Percentiles rank a stretch among this genome's conserved stretches.
phyloP scores from a whole-genome alignment of 2,797 vertebrate species.

The Xenentodon cancila region DNA sequence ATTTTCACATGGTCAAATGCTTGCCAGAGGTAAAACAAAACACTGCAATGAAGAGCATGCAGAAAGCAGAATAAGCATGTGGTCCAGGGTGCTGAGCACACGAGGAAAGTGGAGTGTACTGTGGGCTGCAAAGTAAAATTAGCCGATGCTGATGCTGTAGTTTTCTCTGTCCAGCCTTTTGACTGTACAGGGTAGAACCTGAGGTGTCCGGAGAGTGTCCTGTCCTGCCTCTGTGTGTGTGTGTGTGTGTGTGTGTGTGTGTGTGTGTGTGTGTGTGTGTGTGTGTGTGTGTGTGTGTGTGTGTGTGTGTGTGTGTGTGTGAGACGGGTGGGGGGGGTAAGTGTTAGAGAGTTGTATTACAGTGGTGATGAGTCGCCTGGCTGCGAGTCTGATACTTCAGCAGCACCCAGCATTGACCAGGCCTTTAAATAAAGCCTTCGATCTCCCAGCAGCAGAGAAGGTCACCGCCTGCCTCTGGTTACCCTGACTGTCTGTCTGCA shows the following conservation, averaged over 20 bases:
- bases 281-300: slow-evolving; percentile 39
- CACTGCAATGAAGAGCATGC: slow-evolving; percentile 27
- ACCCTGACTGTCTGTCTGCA: slow-evolving; percentile 78
- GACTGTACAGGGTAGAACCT: slow-evolving; percentile 61
- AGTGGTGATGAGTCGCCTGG: slow-evolving; percentile 77
- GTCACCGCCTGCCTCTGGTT: slow-evolving; percentile 80
- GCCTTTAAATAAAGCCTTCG: slow-evolving; percentile 83
- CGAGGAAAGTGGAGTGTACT: slow-evolving; percentile 50
- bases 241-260: slow-evolving; percentile 42
- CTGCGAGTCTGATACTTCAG: slow-evolving; percentile 80
- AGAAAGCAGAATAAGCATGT: slow-evolving; percentile 31
- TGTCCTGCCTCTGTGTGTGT: slow-evolving; percentile 44
- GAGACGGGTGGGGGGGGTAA: slow-evolving; percentile 47
- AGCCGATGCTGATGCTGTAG: slow-evolving; percentile 74
- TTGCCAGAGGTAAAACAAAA: slow-evolving; percentile 11
- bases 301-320: slow-evolving; percentile 41
- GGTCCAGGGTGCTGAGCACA: slow-evolving; percentile 61
- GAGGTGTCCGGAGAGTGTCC: slow-evolving; percentile 75
- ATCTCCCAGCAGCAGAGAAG: slow-evolving; percentile 76
- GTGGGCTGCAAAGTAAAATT: slow-evolving; percentile 73
- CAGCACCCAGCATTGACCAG: slow-evolving; percentile 82
- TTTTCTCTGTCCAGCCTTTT: slow-evolving; percentile 72
- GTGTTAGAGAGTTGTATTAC: slow-evolving; percentile 79
- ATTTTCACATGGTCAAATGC: background rate
- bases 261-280: slow-evolving; percentile 39